Evolutionary conservation across 2,797 vertebrate species (phyloP).

Genomic region (Cyclura pinguis): DNA sequence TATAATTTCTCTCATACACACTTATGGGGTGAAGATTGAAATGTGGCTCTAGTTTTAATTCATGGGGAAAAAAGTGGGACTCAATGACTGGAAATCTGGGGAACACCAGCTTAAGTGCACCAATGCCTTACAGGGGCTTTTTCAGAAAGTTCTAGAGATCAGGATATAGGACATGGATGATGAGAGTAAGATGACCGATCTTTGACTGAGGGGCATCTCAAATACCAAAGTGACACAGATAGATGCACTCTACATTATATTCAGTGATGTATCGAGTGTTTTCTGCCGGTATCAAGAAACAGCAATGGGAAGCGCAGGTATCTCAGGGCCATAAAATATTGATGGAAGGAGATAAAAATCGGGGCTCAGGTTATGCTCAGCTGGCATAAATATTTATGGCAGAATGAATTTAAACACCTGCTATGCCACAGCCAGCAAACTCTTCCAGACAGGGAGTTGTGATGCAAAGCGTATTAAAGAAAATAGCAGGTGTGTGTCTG

Average conservation of each 20-base stretch:
- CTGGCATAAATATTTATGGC: slow-evolving; percentile 34
- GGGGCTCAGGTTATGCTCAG: slow-evolving; percentile 21
- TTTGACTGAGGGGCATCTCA: neutral
- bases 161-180: neutral
- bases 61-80: neutral
- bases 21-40: neutral
- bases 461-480: neutral
- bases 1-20: neutral
- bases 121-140: neutral
- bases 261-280: neutral
- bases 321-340: slow-evolving; percentile 32
- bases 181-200: neutral
- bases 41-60: neutral
- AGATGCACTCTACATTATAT: neutral
- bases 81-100: neutral
- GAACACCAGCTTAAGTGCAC: neutral
- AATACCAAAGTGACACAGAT: neutral
- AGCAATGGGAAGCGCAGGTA: slow-evolving; percentile 18
- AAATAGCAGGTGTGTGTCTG: neutral
- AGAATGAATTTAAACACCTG: neutral
- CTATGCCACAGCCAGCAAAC: neutral
- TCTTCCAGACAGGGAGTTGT: neutral
- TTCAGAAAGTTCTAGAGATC: neutral
- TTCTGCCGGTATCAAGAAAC: slow-evolving; percentile 10
- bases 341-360: slow-evolving; percentile 30